Base-by-base conservation (phyloP, 2,888 invertebrate species). In the Trachelus stipa region DNA sequence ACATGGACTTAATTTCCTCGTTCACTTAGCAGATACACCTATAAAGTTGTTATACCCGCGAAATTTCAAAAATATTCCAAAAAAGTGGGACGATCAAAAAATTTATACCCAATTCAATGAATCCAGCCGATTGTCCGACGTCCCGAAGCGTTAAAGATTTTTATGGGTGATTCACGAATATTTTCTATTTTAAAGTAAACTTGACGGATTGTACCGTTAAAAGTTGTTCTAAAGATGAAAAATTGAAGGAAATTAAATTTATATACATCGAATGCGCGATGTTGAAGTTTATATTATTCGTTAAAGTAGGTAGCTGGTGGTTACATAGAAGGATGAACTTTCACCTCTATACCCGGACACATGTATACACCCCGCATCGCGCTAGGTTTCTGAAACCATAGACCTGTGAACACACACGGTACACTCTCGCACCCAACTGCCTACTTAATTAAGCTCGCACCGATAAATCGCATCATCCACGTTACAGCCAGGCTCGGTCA, bases 361-460 rank as follows among this genome's bases (percentile, higher is more conserved):
- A 56, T 9, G 56, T 56, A 9, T 56, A 23, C 56, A 56, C 9
- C 9, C 56, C 9, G 56, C 11, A 69, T 40, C 69, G 15, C 23
- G n/a, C 34, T 33, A 76, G 76, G 74, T 77, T 79, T 79, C 79
- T 30, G 79, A 79, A 79, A 79, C 79, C 79, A 68, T 79, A 79
- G 73, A 79, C 69, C 76, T 76, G 79, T 76, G 73, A 73, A 79
- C 33, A 71, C 71, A 34, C 71, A 71, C 31, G 33, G 1, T 9
- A 31, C 71, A 34, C 34, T 71, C 31, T 71, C 31, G 33, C 71
- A 71, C 12, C 15, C 71, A 34, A 71, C 71, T 34, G 23, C 31
- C 71, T 71, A 71, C 56, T 56, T 71, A 71, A 71, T 71, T 71
- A 71, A 71, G 71, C 71, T 71, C 71, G 71, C 9, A 71, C 15